These are phyloP conservation scores for Pangasius sanitwongsei DNA, from an alignment of 2,797 vertebrate species.

Conservation along the genomic window DNA sequence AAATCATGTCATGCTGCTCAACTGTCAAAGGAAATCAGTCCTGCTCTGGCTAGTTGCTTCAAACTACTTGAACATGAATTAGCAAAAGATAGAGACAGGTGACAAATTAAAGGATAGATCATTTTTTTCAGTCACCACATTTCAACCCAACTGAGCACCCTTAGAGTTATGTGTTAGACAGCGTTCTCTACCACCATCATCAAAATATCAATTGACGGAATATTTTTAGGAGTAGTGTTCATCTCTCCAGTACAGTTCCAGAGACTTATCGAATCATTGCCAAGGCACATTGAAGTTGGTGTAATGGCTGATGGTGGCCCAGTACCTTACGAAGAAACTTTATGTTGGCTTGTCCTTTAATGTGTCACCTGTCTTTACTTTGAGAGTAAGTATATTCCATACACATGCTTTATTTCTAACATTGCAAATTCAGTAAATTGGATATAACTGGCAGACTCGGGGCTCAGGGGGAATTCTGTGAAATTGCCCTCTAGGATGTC, in stretches of 20 bases:
- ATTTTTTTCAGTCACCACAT: background rate
- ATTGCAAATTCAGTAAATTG: background rate
- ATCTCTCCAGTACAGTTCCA: background rate
- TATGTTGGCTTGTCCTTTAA: background rate
- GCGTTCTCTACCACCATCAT: no score
- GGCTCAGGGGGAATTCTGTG: background rate
- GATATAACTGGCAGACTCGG: background rate
- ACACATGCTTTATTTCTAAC: background rate
- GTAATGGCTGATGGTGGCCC: background rate
- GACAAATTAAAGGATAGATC: background rate
- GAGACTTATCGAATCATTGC: background rate
- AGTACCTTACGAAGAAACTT: background rate
- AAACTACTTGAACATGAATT: background rate
- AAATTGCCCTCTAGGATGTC: background rate
- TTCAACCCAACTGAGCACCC: background rate
- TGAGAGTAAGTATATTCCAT: background rate
- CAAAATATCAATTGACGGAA: background rate
- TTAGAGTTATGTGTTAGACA: background rate
- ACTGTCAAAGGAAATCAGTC: conserved; percentile 40
- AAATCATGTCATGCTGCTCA: conserved; percentile 42
- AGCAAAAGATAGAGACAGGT: background rate
- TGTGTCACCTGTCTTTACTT: background rate
- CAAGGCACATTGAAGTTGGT: background rate
- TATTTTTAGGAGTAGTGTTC: background rate
- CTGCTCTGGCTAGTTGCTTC: conserved; percentile 15